Conservation (phyloP, 2,797 vertebrate species). For the Echiichthys vipera region DNA sequence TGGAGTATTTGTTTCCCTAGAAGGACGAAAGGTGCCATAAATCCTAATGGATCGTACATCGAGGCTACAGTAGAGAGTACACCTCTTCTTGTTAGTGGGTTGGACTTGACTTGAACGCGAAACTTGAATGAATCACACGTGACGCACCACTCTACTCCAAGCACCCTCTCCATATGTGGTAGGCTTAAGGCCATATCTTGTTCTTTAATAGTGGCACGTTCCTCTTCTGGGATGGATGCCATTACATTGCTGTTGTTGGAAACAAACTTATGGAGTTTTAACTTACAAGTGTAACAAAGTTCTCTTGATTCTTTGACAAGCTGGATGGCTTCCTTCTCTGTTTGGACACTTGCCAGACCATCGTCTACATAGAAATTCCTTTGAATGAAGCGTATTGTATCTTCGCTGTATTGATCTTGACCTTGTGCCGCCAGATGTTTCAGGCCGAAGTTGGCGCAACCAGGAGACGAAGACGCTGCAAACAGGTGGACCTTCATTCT, state of each 20-base stretch:
- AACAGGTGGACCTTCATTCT: constrained; percentile 46
- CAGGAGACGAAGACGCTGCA: constrained; percentile 44
- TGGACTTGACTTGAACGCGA: constrained; percentile 50
- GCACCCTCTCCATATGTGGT: constrained; percentile 38
- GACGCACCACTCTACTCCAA: constrained; percentile 55
- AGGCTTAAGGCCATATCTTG: no score
- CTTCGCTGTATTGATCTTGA: constrained; percentile 21
- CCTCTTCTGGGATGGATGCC: constrained; percentile 42
- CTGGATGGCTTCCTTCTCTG: constrained; percentile 25
- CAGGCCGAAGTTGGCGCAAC: constrained; percentile 40
- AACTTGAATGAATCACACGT: constrained; percentile 51
- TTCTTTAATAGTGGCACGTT: constrained; percentile 1
- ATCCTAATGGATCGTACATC: constrained; percentile 47
- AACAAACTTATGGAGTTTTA: constrained; percentile 43
- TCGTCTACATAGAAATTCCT: constrained; percentile 36
- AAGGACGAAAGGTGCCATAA: constrained; percentile 54
- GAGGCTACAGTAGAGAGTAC: constrained; percentile 53
- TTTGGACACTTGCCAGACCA: constrained; percentile 20
- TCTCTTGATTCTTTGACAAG: constrained; percentile 48
- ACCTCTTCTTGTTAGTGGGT: constrained; percentile 54
- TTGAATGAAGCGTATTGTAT: constrained; percentile 22
- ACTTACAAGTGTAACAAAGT: constrained; percentile 36
- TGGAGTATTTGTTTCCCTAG: constrained; percentile 53
- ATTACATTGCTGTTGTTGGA: constrained; percentile 38
- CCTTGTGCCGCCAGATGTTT: constrained; percentile 41